A percentile compares a stretch with the other conserved stretches of the same genome.
Conservation (phyloP, 2,113 vertebrate genomes). For the Pipa parva region DNA sequence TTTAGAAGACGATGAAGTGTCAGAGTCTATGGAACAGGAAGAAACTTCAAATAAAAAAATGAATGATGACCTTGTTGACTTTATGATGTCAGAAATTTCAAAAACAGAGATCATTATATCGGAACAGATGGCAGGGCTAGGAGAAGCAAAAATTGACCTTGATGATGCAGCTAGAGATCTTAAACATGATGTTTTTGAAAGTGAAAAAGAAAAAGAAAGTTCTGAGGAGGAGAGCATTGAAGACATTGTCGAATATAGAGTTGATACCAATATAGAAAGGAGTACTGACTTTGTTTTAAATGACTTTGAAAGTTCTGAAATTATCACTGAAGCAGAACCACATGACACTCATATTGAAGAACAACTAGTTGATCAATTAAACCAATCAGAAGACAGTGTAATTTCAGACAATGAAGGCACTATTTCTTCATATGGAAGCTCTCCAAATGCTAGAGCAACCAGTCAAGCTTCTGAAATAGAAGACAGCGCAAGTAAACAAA, state of each 20-base stretch:
- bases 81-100: not conserved
- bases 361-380: no score
- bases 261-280: not conserved
- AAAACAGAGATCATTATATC: not conserved
- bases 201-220: not conserved
- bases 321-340: no score
- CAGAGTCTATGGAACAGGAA: conserved; percentile 27
- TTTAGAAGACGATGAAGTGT: conserved; percentile 1
- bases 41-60: not conserved
- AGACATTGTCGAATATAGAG: not conserved
- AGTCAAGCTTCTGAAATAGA: not conserved
- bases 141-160: not conserved
- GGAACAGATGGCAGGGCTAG: not conserved
- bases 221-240: no score
- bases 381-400: not conserved
- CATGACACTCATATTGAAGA: no score
- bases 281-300: no score
- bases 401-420: conserved; percentile 14
- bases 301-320: no score
- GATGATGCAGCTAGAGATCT: not conserved
- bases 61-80: not conserved
- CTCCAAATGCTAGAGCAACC: conserved; percentile 24
- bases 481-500: not conserved
- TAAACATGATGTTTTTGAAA: not conserved
- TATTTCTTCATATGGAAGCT: conserved; percentile 4